These are phyloP conservation scores for Bradypodion ventrale DNA, from an alignment of 2,797 vertebrate genomes.

Conservation along the genomic window DNA sequence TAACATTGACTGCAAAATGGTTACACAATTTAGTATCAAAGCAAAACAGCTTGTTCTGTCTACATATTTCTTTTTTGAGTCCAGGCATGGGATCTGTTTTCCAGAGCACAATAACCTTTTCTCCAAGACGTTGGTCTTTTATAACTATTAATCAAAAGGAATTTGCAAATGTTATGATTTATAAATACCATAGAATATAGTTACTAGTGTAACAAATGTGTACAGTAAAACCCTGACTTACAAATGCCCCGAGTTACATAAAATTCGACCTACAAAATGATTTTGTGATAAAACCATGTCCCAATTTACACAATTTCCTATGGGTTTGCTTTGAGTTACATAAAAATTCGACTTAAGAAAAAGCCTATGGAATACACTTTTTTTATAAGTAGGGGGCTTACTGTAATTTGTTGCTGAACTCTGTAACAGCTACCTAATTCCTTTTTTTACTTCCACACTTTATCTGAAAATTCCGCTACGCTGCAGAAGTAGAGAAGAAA, in stretches of 20 bases:
- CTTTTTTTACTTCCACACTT: constrained; percentile 2
- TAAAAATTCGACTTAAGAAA: no score
- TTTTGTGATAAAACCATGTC: no score
- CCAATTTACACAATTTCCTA: no score
- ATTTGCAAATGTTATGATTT: constrained; percentile 21
- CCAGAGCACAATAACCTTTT: constrained; percentile 55
- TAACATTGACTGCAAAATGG: constrained; percentile 26
- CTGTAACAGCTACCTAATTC: constrained; percentile 16
- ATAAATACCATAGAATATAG: not conserved
- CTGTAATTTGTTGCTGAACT: not conserved
- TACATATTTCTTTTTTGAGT: constrained; percentile 47
- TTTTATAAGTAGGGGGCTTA: no score
- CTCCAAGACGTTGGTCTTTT: constrained; percentile 45
- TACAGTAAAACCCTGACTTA: no score
- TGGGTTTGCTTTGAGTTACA: no score
- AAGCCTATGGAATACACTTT: no score
- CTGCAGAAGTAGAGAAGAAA: not conserved
- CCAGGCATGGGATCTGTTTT: constrained; percentile 39
- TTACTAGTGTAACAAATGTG: constrained; percentile 21
- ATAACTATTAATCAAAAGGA: constrained; percentile 38
- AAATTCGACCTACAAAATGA: no score
- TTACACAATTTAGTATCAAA: constrained; percentile 38
- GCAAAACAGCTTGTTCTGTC: constrained; percentile 44
- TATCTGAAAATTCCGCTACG: rapidly evolving
- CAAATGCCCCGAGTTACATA: no score